Evolutionary conservation across 2,113 vertebrate genomes (phyloP), one percentile per base, ranked within the genome.

Genomic region (Sinosuthora webbiana): DNA sequence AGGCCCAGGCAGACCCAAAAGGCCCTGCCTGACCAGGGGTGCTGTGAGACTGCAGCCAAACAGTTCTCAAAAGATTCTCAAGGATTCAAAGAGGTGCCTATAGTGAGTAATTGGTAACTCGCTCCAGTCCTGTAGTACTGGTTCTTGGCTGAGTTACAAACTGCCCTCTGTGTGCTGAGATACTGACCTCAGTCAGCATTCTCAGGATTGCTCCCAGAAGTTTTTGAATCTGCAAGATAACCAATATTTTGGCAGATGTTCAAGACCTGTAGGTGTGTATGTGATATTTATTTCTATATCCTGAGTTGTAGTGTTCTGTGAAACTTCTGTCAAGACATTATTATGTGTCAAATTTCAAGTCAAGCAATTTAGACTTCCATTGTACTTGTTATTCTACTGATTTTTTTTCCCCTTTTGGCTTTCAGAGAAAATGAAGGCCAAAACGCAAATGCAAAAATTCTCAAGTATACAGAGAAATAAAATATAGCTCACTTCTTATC

Each of bases 11-110:
- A 70, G 60, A 50, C 13, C 11, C 42, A 45, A 65, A 90, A 50
- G 17, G 8, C 9, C 13, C 23, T 78, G 16, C 13, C 22, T 50
- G 52, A 14, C 4, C 0, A 0, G 11, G 33, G 3, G 1, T 74
- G 20, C 27, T 84, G 70, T 65, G 50, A 70, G 20, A 52, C 15
- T 74, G 24, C 37, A 64, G 27, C 13, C 44, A 67, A 83, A 74
- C 6, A 62, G 9, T 20, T 53, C 20, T 35, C 7, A 31, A n/a
- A n/a, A n/a, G n/a, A n/a, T n/a, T n/a, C n/a, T n/a, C n/a, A n/a
- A n/a, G 47, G n/a, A 56, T 70, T 79, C 65, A 60, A 75, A 89
- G 19, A 7, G 3, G 7, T 60, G 28, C 20, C 33, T 45, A 13
- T 1, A 30, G 19, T 13, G n/a, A 59, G 37, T 42, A 37, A 25